Evolutionary conservation across 2,113 vertebrate species (phyloP).

Genomic region (Aix galericulata): DNA sequence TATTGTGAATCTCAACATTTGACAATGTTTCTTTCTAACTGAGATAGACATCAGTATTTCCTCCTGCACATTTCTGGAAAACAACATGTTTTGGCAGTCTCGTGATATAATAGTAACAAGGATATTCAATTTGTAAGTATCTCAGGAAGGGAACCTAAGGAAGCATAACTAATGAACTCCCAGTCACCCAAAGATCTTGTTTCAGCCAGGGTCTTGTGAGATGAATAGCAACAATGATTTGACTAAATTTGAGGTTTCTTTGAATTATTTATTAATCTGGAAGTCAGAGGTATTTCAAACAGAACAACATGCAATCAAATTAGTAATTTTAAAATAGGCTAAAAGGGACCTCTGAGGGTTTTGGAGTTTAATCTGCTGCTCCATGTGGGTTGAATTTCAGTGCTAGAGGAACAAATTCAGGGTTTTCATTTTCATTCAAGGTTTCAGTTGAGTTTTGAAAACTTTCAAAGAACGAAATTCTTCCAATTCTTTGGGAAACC

Average conservation of each 20-base stretch:
- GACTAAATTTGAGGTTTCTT: neutral
- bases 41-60: neutral
- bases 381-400: neutral
- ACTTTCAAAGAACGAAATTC: neutral
- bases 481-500: neutral
- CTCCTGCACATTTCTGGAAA: neutral
- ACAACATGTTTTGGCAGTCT: neutral
- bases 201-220: neutral
- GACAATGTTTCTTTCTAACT: neutral
- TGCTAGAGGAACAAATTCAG: no score
- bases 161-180: neutral
- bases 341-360: neutral
- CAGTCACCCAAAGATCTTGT: neutral
- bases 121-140: neutral
- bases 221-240: neutral
- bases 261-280: neutral
- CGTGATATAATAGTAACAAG: neutral
- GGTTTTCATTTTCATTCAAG: neutral
- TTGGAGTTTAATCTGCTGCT: neutral
- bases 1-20: constrained; percentile 4
- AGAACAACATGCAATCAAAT: neutral
- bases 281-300: neutral
- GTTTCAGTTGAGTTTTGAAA: neutral
- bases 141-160: neutral
- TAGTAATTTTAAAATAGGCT: neutral